Evolutionary conservation across 2,797 vertebrate genomes (phyloP).

Genomic region (Macroramphosus scolopax): DNA sequence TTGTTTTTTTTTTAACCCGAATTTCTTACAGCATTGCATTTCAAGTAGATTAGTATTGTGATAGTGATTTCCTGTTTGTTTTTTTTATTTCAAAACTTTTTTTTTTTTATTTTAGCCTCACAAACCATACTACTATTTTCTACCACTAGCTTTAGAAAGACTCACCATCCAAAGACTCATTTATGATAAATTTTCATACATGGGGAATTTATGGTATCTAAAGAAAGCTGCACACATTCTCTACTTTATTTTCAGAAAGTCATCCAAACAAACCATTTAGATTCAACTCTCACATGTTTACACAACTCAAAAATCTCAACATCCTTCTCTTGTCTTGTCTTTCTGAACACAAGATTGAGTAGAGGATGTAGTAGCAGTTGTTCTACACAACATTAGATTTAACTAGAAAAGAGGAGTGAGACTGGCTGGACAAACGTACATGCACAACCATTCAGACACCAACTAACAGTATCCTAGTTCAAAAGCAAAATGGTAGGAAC

Average conservation of each 20-base stretch:
- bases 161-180: constrained; percentile 75
- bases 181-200: constrained; percentile 83
- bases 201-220: constrained; percentile 59
- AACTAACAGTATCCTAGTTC: constrained; percentile 84
- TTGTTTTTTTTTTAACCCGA: constrained; percentile 5
- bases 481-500: constrained; percentile 79
- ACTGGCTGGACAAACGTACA: constrained; percentile 88
- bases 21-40: constrained; percentile 59
- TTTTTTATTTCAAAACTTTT: constrained; percentile 9
- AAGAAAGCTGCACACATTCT: constrained; percentile 81
- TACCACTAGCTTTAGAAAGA: constrained; percentile 77
- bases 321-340: constrained; percentile 65
- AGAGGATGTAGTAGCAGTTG: constrained; percentile 67
- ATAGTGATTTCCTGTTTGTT: constrained; percentile 46
- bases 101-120: constrained; percentile 69
- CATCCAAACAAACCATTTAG: constrained; percentile 65
- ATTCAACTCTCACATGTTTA: constrained; percentile 77
- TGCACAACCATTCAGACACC: constrained; percentile 92
- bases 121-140: constrained; percentile 78
- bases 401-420: constrained; percentile 83
- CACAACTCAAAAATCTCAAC: constrained; percentile 71
- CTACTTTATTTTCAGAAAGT: constrained; percentile 85
- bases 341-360: constrained; percentile 77
- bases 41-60: constrained; percentile 50
- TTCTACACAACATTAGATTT: constrained; percentile 76